Evolutionary conservation across 2,888 invertebrate species (phyloP).

Genomic region (Plebejus argus): DNA sequence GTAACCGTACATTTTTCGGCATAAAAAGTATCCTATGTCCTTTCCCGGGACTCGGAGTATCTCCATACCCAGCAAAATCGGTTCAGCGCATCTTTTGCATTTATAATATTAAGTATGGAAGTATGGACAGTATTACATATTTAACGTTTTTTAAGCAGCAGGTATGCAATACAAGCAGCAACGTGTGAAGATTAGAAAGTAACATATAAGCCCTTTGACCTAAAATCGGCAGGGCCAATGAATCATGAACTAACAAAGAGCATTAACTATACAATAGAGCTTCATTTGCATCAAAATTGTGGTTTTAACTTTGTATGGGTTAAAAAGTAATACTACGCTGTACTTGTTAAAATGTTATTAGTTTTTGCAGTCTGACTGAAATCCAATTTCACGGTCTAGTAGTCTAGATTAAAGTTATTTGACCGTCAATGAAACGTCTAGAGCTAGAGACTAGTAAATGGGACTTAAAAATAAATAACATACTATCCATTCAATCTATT

Average conservation of each 20-base stretch:
- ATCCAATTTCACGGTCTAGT: constrained; percentile 27
- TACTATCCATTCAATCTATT: no score
- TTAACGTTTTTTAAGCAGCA: not conserved
- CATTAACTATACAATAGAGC: not conserved
- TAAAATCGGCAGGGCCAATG: not conserved
- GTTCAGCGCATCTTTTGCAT: no score
- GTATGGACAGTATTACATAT: no score
- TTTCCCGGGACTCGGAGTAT: no score
- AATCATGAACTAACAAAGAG: not conserved
- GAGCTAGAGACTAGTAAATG: not conserved
- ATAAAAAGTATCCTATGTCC: no score
- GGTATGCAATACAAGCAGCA: not conserved
- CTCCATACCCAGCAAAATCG: no score
- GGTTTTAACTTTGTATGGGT: not conserved
- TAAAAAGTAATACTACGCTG: not conserved
- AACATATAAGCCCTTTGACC: constrained; percentile 15
- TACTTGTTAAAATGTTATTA: not conserved
- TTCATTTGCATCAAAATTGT: not conserved
- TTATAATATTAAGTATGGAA: no score
- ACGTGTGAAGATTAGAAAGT: constrained; percentile 24
- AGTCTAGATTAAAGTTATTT: not conserved
- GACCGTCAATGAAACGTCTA: not conserved
- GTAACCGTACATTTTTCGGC: no score
- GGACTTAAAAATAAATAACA: no score
- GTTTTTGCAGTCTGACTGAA: constrained; percentile 4